These are phyloP conservation scores for Ploceus nigricollis DNA, from an alignment of 2,113 vertebrate genomes.

Conservation along the genomic window DNA sequence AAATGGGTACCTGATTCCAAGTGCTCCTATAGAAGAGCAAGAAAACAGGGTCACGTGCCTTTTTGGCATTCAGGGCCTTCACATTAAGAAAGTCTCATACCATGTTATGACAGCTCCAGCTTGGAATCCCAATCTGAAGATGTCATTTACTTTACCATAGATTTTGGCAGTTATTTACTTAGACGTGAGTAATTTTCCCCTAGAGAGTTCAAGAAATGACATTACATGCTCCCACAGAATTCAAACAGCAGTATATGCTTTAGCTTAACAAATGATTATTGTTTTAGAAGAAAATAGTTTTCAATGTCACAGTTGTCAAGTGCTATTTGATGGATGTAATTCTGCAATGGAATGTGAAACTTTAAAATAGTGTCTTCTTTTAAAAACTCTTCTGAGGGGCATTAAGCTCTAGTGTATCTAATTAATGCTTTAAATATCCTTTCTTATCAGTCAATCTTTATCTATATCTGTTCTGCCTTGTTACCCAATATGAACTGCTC, in stretches of 20 bases:
- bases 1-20: background rate
- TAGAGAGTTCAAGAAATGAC: background rate
- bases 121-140: background rate
- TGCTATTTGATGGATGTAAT: background rate
- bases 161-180: background rate
- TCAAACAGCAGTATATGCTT: background rate
- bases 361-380: background rate
- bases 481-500: constrained; percentile 26
- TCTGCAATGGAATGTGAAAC: constrained; percentile 15
- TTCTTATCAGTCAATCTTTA: constrained; percentile 18
- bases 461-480: background rate
- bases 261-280: background rate
- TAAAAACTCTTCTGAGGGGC: background rate
- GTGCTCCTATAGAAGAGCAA: background rate
- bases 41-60: background rate
- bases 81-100: background rate
- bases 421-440: constrained; percentile 43
- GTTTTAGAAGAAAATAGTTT: background rate
- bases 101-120: background rate
- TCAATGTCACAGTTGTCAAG: background rate
- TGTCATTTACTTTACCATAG: background rate
- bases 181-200: background rate
- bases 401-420: background rate
- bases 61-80: background rate
- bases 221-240: background rate